Evolutionary conservation across 2,888 invertebrate species (phyloP), one percentile per base, ranked within the genome.

Genomic region (Sipha maydis): DNA sequence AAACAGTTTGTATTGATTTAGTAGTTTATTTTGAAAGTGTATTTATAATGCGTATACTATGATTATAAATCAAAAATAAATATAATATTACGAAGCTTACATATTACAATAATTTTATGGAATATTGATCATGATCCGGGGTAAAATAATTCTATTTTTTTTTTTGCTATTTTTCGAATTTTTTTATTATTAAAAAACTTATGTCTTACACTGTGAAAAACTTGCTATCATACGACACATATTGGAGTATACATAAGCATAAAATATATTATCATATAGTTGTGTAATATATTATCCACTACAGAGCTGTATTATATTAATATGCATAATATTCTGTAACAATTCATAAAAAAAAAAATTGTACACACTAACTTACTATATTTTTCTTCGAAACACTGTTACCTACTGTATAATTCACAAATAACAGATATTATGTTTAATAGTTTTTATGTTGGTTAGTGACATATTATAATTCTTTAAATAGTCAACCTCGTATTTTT

Each of bases 1-100:
- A 56, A 78, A 56, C 78, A 56, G 78, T 31, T 78, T 54, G 14
- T 78, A 56, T 34, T 56, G 78, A 78, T 78, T 14, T 25, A 7
- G 25, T 78, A 56, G 31, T 78, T 78, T 34, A 11, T 54, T 78
- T 54, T 3, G 28, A 56, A 78, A 54, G 56, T 54, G 31, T 31
- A 31, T 78, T 54, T 11, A 54, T 25, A 31, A 54, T 54, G 54
- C 28, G 31, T 54, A 28, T 77, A 77, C 48, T 48, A 1, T 61
- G 7, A 1, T 61, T 61, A 61, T 48, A 48, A 48, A 11, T 11
- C 14, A 1, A 48, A 14, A 48, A 48, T 48, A 48, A 48, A 14
- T 48, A 48, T 48, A 21, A 61, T 1, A 61, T 61, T 21, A 61
- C 3, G 61, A 21, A 61, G 3, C 25, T 5, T 61, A 19, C 1